phyloP scores from a whole-genome alignment of 2,888 invertebrate species.

The Micropterix aruncella region DNA sequence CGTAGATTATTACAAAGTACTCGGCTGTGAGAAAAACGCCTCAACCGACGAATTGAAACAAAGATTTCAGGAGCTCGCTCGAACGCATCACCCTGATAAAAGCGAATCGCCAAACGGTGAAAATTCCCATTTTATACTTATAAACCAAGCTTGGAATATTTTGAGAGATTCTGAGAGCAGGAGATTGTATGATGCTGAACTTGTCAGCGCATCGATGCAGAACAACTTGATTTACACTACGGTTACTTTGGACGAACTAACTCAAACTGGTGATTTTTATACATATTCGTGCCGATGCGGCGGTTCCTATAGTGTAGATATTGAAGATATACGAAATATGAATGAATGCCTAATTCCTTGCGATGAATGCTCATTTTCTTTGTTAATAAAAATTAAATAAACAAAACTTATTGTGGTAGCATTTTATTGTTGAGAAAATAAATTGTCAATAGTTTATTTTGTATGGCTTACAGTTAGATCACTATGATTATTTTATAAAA shows the following conservation, averaged over 20 bases:
- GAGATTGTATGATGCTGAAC: slow-evolving; percentile 49
- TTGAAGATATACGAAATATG: slow-evolving; percentile 18
- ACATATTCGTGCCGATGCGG: slow-evolving; percentile 59
- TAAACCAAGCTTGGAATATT: slow-evolving; percentile 60
- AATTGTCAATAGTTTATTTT: not conserved
- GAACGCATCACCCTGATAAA: slow-evolving; percentile 50
- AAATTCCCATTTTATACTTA: slow-evolving; percentile 28
- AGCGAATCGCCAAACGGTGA: slow-evolving; percentile 13
- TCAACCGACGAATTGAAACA: slow-evolving; percentile 42
- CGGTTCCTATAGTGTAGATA: slow-evolving; percentile 37
- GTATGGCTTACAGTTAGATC: not conserved
- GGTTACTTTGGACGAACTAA: slow-evolving; percentile 34
- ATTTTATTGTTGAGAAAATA: not conserved
- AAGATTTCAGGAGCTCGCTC: slow-evolving; percentile 42
- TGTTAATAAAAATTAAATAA: slow-evolving; percentile 31
- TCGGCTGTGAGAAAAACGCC: slow-evolving; percentile 38
- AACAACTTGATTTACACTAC: slow-evolving; percentile 45
- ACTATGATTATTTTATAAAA: not conserved
- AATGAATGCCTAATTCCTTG: slow-evolving; percentile 44
- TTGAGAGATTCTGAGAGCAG: slow-evolving; percentile 44
- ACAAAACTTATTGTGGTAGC: not conserved
- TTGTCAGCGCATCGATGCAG: slow-evolving; percentile 41
- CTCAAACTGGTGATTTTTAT: slow-evolving; percentile 21
- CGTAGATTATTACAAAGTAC: slow-evolving; percentile 36
- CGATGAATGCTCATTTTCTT: slow-evolving; percentile 60